Evolutionary conservation across 2,797 vertebrate genomes (phyloP).

Genomic region (Schizopygopsis pylzovi): DNA sequence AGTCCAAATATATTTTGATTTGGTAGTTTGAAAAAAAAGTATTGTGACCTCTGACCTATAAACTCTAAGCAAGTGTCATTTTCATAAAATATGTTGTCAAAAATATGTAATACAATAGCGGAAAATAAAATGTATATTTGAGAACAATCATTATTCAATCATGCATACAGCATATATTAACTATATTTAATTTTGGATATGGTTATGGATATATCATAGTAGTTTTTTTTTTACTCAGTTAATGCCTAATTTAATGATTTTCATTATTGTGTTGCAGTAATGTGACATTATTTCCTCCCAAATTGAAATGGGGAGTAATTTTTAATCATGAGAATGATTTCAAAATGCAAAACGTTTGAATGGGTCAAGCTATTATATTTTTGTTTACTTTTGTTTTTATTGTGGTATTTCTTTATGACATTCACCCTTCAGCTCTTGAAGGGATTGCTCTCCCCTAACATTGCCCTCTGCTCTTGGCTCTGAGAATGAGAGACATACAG

Average conservation of each 20-base stretch:
- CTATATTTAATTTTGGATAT: neutral
- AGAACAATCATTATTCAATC: neutral
- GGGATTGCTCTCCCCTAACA: neutral
- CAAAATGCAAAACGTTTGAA: neutral
- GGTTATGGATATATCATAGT: no score
- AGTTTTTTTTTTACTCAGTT: neutral
- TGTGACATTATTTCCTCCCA: neutral
- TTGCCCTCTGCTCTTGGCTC: constrained; percentile 6
- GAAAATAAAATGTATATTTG: neutral
- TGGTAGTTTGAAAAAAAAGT: neutral
- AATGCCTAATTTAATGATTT: neutral
- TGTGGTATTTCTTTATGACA: neutral
- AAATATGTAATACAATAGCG: neutral
- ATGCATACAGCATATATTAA: neutral
- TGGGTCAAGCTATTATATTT: no score
- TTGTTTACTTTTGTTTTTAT: neutral
- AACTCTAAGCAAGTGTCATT: neutral
- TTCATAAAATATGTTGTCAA: neutral
- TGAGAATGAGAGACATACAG: neutral
- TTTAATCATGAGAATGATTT: neutral
- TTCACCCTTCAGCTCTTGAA: constrained; percentile 1
- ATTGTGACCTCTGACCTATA: neutral
- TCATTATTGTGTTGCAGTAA: neutral
- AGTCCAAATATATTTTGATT: neutral
- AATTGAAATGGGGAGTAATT: neutral